Conservation (phyloP, 2,888 invertebrate species). For the Tigriopus californicus region DNA sequence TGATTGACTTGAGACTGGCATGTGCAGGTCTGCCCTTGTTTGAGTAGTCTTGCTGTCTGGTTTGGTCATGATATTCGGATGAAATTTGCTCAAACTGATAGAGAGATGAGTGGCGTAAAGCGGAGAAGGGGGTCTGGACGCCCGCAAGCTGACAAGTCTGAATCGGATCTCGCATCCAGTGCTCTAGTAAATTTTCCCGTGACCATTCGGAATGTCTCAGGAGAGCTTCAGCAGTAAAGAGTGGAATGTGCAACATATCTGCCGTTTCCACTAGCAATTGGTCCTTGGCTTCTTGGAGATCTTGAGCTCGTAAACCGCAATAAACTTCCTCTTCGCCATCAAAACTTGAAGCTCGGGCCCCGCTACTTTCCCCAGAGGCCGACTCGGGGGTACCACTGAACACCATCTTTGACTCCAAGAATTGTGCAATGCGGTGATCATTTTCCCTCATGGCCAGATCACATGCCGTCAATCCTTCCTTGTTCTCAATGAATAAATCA, state of each 20-base stretch:
- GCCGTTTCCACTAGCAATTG: constrained; percentile 47
- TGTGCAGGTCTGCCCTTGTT: neutral
- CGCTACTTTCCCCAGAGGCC: constrained; percentile 6
- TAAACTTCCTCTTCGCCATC: constrained; percentile 37
- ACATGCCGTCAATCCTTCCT: constrained; percentile 42
- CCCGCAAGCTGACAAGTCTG: constrained; percentile 45
- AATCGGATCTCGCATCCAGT: constrained; percentile 45
- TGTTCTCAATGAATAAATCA: constrained; percentile 42
- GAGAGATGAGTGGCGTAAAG: constrained; percentile 19
- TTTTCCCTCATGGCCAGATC: constrained; percentile 41
- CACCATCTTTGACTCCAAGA: constrained; percentile 46
- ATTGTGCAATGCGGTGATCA: constrained; percentile 40
- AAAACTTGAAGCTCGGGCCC: constrained; percentile 25
- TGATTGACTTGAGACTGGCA: neutral
- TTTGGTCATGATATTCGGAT: neutral
- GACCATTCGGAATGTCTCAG: constrained; percentile 50
- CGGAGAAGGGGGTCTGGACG: constrained; percentile 40
- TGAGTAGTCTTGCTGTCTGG: too few species aligned
- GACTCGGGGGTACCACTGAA: constrained; percentile 35
- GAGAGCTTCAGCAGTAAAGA: constrained; percentile 47
- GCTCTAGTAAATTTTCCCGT: constrained; percentile 40
- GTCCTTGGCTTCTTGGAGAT: constrained; percentile 48
- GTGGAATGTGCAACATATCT: constrained; percentile 46
- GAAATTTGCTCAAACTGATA: neutral
- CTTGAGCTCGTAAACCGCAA: constrained; percentile 42